Percentiles rank a stretch among this genome's conserved stretches.
Conservation (phyloP, 2,797 vertebrate genomes). For the Falco peregrinus region DNA sequence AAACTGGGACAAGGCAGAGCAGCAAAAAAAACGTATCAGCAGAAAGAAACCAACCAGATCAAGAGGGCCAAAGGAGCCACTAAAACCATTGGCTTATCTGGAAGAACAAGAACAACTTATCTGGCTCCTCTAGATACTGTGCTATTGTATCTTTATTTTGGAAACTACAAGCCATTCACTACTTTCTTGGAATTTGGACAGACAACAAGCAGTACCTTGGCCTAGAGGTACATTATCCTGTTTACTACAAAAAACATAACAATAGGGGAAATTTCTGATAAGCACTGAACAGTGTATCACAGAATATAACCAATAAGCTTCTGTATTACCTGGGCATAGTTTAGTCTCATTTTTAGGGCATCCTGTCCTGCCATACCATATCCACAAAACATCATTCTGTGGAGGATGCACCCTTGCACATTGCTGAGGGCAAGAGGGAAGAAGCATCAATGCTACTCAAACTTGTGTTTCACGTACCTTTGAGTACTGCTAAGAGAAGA, state of each 20-base stretch:
- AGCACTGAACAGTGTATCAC: not conserved
- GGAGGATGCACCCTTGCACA: not conserved
- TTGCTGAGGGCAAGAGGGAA: not conserved
- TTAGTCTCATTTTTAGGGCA: not conserved
- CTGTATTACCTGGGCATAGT: not conserved
- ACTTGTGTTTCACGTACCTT: constrained; percentile 50
- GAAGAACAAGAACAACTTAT: not conserved
- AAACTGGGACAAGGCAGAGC: constrained; percentile 76
- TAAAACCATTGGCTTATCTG: not conserved
- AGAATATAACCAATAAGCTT: not conserved
- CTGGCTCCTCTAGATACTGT: not conserved
- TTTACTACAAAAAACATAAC: not conserved
- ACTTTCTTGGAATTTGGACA: not conserved
- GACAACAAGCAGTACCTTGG: not conserved
- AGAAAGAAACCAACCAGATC: not conserved
- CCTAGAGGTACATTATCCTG: not conserved
- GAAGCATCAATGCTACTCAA: not conserved
- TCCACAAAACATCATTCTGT: not conserved
- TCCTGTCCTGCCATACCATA: accelerated
- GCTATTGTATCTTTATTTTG: not conserved
- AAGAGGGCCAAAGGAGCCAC: not conserved
- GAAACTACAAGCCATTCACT: not conserved
- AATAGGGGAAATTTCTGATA: not conserved
- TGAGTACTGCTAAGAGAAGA: constrained; percentile 43
- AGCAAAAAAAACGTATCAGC: not conserved